Evolutionary conservation across 2,113 vertebrate species (phyloP), one percentile per base, ranked within the genome.

Genomic region (Polypterus senegalus): DNA sequence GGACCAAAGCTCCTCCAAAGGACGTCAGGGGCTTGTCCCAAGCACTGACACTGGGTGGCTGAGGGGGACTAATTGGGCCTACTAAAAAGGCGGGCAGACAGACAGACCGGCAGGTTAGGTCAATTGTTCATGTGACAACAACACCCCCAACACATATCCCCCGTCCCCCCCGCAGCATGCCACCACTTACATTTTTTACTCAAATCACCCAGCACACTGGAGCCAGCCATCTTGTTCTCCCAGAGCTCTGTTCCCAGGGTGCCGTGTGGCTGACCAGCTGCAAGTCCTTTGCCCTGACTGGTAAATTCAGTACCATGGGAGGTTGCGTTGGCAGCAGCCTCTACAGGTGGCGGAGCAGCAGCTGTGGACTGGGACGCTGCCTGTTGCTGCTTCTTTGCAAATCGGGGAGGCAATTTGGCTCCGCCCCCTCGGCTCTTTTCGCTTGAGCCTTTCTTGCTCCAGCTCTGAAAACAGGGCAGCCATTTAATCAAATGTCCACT

Each of bases 11-110:
- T 65, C 91, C 88, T 69, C 90, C 91, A 76, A 99, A 99, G 11
- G 94, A 92, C 59, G 94, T 97, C 67, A 99, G 83, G 66, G 96
- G 96, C 71, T 99, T 99, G 82, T 97, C 98, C 96, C 96, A 99
- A 52, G 96, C 96, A 79, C 95, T 99, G 70, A 97, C 93, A n/a
- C 94, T 90, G 51, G 94, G 93, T 47, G 95, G 93, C 73, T 96
- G 94, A 27, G 92, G 94, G 63, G 95, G 91, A 74, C 92, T 98
- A 74, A 99, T 98, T 61, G 90, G 92, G 79, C 93, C 94, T 76
- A 99, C 96, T 99, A 71, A 4, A 4, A 67, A 69, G 77, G 69
- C 5, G 69, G 75, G 46, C 65, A 61, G 10, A 49, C 48, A 58
- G 6, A 5, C 6, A 54, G 9, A 55, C 27, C 46, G 49, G 49